Evolutionary conservation across 2,113 vertebrate genomes (phyloP).

Genomic region (Tenrec ecaudatus): DNA sequence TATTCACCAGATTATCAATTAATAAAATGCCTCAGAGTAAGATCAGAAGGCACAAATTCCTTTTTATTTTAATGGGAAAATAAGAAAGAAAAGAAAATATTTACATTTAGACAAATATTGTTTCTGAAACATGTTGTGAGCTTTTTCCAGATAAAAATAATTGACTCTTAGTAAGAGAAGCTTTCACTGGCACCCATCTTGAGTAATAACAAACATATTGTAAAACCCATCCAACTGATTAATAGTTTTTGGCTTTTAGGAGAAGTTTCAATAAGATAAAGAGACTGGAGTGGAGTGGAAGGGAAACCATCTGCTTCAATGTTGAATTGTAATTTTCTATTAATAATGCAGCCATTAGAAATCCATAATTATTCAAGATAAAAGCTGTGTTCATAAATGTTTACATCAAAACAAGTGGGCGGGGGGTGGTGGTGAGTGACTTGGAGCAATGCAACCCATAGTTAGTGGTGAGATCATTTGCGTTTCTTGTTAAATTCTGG

Average conservation of each 20-base stretch:
- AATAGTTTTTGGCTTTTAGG: constrained; percentile 56
- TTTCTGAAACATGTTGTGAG: constrained; percentile 52
- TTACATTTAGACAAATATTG: constrained; percentile 43
- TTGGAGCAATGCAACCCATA: constrained; percentile 10
- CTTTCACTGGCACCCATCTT: constrained; percentile 9
- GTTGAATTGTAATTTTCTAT: constrained; percentile 67
- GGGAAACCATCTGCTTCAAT: constrained; percentile 65
- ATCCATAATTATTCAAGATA: constrained; percentile 67
- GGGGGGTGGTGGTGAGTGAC: neutral
- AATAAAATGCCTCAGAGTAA: too few relatives aligned
- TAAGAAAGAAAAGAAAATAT: neutral
- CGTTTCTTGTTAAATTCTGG: constrained; percentile 67
- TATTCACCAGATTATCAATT: too few relatives aligned
- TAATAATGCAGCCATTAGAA: constrained; percentile 70
- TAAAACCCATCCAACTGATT: constrained; percentile 65
- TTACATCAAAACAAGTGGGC: constrained; percentile 53
- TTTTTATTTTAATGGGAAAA: too few relatives aligned
- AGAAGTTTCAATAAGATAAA: constrained; percentile 65
- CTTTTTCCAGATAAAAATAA: constrained; percentile 60
- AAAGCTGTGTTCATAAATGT: constrained; percentile 54
- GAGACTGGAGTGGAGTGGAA: constrained; percentile 39
- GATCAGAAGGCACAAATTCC: too few relatives aligned
- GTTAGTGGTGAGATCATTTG: constrained; percentile 28
- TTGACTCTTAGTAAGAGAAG: constrained; percentile 44
- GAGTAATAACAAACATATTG: constrained; percentile 63